Evolutionary conservation across 35 echinoderm and acorn worm genomes (phyloP).

Genomic region (Ophioderma brevispina): DNA sequence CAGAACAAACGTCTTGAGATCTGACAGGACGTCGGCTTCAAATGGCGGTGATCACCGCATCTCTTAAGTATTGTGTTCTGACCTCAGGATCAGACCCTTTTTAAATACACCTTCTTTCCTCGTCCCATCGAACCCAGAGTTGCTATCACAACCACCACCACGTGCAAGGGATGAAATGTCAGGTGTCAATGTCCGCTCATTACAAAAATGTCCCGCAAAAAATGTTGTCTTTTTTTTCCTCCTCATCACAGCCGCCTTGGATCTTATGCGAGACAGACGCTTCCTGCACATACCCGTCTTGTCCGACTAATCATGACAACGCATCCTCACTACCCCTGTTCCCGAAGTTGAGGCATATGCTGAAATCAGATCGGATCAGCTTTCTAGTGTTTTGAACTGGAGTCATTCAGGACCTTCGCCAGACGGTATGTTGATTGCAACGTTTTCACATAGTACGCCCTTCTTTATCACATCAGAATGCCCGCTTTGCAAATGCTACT

Average conservation of each 20-base stretch:
- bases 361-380: constrained; percentile 29
- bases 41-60: no score
- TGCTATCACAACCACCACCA: constrained; percentile 36
- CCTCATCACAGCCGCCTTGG: constrained; percentile 4
- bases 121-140: no score
- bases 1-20: no score
- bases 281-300: constrained; percentile 39
- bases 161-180: constrained; percentile 47
- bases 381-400: constrained; percentile 23
- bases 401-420: not conserved
- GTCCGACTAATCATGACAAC: not conserved
- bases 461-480: no score
- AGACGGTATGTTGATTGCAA: not conserved
- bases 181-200: constrained; percentile 25
- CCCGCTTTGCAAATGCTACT: no score
- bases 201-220: not conserved
- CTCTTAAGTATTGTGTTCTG: no score
- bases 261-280: constrained; percentile 31
- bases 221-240: not conserved
- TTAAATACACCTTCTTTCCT: no score
- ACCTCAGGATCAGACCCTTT: no score
- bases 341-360: not conserved
- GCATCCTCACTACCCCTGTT: not conserved
- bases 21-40: no score
- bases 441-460: not conserved